Conservation (phyloP, 2,797 vertebrate genomes). For the Pseudochirops corinnae region DNA sequence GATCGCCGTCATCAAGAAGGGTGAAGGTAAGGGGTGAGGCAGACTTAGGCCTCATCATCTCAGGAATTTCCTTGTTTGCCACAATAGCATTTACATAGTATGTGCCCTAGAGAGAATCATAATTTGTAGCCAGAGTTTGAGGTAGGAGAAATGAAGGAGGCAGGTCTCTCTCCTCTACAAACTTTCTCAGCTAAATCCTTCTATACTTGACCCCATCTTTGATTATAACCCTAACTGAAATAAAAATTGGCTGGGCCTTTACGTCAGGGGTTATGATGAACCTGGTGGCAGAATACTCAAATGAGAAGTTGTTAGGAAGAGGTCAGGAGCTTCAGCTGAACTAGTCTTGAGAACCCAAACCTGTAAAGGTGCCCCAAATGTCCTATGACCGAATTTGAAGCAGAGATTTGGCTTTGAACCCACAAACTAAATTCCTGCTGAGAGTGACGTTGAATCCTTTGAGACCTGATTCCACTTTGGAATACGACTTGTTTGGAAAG, state of each 20-base stretch:
- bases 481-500: neutral
- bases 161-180: neutral
- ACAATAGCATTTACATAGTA: neutral
- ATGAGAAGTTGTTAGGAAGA: neutral
- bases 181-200: neutral
- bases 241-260: neutral
- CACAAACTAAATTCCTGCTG: neutral
- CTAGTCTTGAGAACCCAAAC: neutral
- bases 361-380: neutral
- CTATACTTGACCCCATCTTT: neutral
- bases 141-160: neutral
- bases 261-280: neutral
- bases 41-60: neutral
- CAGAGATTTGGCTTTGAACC: neutral
- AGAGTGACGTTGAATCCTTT: neutral
- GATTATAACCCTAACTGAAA: neutral
- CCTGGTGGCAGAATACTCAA: neutral
- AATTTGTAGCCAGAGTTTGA: neutral
- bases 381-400: neutral
- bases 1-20: neutral
- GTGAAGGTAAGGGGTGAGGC: accelerated
- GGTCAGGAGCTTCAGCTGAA: neutral
- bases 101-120: neutral
- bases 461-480: neutral
- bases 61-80: neutral